These are phyloP conservation scores for Eriocheir sinensis DNA, from an alignment of 1,140 invertebrate genomes.

Conservation along the genomic window DNA sequence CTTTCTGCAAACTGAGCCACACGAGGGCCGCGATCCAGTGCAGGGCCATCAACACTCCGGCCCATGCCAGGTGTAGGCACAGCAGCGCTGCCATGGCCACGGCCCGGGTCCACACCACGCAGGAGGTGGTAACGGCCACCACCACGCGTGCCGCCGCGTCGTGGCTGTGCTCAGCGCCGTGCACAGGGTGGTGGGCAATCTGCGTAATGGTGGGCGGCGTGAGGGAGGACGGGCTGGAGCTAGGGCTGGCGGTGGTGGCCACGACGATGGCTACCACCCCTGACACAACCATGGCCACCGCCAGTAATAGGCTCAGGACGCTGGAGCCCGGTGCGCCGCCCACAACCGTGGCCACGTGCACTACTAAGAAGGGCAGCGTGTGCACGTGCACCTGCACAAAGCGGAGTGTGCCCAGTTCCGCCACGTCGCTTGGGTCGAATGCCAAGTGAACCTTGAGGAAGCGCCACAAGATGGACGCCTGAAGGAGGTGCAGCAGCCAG, in stretches of 20 bases:
- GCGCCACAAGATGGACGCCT: constrained; percentile 76
- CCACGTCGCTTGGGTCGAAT: constrained; percentile 74
- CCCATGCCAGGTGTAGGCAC: constrained; percentile 70
- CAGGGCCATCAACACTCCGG: constrained; percentile 56
- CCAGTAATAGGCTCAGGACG: constrained; percentile 54
- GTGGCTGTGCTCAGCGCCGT: constrained; percentile 58
- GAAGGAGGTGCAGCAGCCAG: constrained; percentile 75
- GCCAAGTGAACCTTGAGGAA: constrained; percentile 76
- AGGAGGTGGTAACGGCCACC: constrained; percentile 71
- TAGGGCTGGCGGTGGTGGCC: constrained; percentile 64
- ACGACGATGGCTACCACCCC: constrained; percentile 69
- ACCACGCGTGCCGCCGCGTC: constrained; percentile 69
- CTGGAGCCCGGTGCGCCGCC: constrained; percentile 34
- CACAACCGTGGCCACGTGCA: constrained; percentile 72
- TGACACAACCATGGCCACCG: constrained; percentile 65
- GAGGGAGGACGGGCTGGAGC: constrained; percentile 70
- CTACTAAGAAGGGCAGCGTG: constrained; percentile 73
- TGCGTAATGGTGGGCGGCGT: constrained; percentile 75
- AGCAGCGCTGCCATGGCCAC: constrained; percentile 73
- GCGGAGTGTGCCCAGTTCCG: constrained; percentile 75
- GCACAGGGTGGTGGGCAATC: constrained; percentile 62
- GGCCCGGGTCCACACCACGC: constrained; percentile 74
- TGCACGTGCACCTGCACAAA: constrained; percentile 77
- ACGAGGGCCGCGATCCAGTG: constrained; percentile 75
- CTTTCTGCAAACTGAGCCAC: constrained; percentile 75